A percentile compares a stretch with the other conserved stretches of the same genome.
Evolutionary conservation across 2,113 vertebrate species (phyloP).

Genomic region (Crotalus tigris): DNA sequence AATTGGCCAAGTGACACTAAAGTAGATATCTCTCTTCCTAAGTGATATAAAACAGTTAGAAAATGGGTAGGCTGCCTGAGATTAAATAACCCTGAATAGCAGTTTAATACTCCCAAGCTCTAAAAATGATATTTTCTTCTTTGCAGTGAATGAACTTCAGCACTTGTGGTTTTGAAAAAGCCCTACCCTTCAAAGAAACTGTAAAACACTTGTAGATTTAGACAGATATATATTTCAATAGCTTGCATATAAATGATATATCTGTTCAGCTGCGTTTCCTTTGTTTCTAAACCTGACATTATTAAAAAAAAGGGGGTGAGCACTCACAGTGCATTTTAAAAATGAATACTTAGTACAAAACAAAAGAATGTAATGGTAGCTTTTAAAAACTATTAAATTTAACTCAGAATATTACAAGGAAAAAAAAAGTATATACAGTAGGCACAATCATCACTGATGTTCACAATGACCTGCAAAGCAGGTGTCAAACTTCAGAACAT

Average conservation of each 20-base stretch:
- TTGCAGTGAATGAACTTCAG: conserved; percentile 46
- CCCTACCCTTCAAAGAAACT: neutral
- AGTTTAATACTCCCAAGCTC: conserved; percentile 58
- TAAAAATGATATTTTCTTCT: conserved; percentile 49
- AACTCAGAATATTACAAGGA: neutral
- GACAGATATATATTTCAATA: conserved; percentile 40
- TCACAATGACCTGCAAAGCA: neutral
- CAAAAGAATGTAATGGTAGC: neutral
- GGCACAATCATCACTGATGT: neutral
- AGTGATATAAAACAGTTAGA: conserved; percentile 52
- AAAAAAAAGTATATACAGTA: neutral
- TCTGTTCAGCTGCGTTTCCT: neutral
- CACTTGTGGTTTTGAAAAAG: conserved; percentile 42
- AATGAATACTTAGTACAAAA: neutral
- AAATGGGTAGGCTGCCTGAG: conserved; percentile 42
- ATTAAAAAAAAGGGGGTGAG: conserved; percentile 5
- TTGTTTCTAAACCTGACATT: neutral
- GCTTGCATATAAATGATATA: conserved; percentile 28
- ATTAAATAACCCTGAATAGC: conserved; percentile 58
- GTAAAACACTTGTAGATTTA: conserved; percentile 10
- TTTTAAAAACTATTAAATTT: neutral
- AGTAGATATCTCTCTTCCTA: conserved; percentile 45
- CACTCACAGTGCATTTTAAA: neutral
- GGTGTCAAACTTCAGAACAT: neutral
- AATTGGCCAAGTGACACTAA: conserved; percentile 63